These are phyloP conservation scores for Gallinago stenura DNA, from an alignment of 2,797 vertebrate species.

Conservation along the genomic window DNA sequence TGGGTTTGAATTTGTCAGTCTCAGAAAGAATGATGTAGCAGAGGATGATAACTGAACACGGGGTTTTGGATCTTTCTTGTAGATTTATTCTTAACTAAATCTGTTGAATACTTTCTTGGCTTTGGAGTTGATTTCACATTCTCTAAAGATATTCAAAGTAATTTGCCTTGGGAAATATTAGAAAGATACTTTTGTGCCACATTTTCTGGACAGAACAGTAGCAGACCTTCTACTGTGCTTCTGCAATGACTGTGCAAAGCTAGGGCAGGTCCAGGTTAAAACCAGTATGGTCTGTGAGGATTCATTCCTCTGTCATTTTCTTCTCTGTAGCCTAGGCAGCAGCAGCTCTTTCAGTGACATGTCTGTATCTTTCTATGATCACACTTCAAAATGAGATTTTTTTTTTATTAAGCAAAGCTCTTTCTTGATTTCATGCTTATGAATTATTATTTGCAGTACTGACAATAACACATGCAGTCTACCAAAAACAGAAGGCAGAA, in stretches of 20 bases:
- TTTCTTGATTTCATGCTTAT: not conserved
- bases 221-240: not conserved
- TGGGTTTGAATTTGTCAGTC: not conserved
- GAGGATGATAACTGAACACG: not conserved
- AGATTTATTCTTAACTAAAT: not conserved
- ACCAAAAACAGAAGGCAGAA: not conserved
- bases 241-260: not conserved
- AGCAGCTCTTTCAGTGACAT: not conserved
- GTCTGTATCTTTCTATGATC: not conserved
- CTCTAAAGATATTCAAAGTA: not conserved
- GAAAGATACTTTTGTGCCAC: not conserved
- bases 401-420: not conserved
- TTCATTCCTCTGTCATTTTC: not conserved
- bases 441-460: not conserved
- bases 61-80: not conserved
- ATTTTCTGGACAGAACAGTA: not conserved
- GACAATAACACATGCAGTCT: not conserved
- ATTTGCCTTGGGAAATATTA: not conserved
- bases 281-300: not conserved
- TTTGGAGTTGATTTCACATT: not conserved
- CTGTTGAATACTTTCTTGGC: not conserved
- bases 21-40: not conserved
- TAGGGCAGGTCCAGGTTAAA: not conserved
- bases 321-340: not conserved
- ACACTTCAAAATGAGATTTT: not conserved